These are phyloP conservation scores for Harpalus rufipes DNA, from an alignment of 2,888 invertebrate species.

Conservation along the genomic window DNA sequence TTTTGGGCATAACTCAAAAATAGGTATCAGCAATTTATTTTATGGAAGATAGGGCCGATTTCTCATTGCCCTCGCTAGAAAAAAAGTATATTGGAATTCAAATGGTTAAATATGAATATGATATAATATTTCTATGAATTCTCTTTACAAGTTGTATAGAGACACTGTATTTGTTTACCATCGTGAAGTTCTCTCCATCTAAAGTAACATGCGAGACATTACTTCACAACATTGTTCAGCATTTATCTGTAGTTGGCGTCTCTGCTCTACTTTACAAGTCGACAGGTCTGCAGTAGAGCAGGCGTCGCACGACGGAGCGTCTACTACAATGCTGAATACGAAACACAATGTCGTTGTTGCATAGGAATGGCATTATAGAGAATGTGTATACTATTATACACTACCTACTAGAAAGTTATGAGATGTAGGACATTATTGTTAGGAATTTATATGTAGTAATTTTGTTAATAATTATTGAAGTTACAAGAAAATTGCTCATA, in stretches of 20 bases:
- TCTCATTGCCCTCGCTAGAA: too few species aligned
- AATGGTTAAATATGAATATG: too few species aligned
- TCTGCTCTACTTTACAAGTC: not conserved
- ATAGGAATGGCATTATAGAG: not conserved
- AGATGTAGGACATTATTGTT: not conserved
- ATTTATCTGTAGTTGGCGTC: not conserved
- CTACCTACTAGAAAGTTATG: not conserved
- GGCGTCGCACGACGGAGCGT: not conserved
- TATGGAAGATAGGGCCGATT: too few species aligned
- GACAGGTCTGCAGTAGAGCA: not conserved
- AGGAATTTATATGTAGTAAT: too few species aligned
- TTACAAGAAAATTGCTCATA: too few species aligned
- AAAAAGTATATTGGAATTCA: too few species aligned
- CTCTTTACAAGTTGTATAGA: not conserved
- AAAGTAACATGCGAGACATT: not conserved
- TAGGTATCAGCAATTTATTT: too few species aligned
- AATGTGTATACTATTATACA: not conserved
- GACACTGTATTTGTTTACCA: not conserved
- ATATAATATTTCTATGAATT: too few species aligned
- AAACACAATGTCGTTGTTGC: not conserved
- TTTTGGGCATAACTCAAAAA: too few species aligned
- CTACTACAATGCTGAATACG: not conserved
- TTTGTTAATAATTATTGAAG: too few species aligned
- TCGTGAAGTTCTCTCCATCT: not conserved
- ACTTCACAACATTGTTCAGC: constrained; percentile 5